A percentile compares a stretch with the other conserved stretches of the same genome.
These are phyloP conservation scores for Pyrrhura leucotis DNA, from an alignment of 2,797 vertebrate genomes.

Conservation along the genomic window DNA sequence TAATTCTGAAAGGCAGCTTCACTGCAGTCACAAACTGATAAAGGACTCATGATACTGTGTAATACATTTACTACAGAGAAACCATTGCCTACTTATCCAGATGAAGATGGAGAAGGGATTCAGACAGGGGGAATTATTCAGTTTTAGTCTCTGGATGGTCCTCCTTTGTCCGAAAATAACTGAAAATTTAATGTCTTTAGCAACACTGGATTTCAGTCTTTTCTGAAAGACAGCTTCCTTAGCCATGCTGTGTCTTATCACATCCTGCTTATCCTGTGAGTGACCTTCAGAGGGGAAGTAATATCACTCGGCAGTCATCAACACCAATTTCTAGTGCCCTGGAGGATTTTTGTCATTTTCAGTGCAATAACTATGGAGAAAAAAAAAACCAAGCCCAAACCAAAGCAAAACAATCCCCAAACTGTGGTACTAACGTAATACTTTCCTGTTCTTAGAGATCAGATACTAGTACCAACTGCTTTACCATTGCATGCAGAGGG, in stretches of 20 bases:
- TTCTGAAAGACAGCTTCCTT: not conserved
- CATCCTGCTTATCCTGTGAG: not conserved
- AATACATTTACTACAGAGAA: not conserved
- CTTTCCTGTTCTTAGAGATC: not conserved
- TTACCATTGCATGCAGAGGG: not conserved
- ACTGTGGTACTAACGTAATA: rapidly evolving
- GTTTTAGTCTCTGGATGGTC: not conserved
- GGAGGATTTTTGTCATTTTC: not conserved
- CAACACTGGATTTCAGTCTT: not conserved
- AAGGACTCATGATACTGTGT: not conserved
- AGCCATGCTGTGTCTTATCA: not conserved
- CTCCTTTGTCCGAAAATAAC: not conserved
- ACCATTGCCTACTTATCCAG: not conserved
- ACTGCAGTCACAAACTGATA: not conserved
- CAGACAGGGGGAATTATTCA: not conserved
- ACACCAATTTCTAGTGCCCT: not conserved
- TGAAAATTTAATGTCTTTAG: not conserved
- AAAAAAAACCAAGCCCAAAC: not conserved
- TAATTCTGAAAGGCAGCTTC: not conserved
- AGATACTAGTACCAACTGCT: not conserved
- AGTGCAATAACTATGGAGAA: not conserved
- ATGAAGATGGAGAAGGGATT: not conserved
- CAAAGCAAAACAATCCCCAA: not conserved
- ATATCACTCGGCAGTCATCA: not conserved
- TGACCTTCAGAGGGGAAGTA: not conserved